Base-by-base conservation (phyloP, 2,797 vertebrate species). In the Hipposideros larvatus region DNA sequence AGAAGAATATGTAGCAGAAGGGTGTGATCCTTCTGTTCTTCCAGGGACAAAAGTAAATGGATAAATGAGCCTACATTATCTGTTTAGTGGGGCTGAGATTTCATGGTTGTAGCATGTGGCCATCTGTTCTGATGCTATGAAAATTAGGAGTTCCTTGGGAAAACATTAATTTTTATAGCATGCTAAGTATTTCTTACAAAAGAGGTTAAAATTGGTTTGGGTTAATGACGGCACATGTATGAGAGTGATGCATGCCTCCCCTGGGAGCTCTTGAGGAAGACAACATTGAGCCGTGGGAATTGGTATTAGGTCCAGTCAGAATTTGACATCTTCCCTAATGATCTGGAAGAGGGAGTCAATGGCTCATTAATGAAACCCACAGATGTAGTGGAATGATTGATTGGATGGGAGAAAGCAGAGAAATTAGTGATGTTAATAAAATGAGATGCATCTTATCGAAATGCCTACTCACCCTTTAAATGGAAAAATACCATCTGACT, bases 271-370 rank as follows among this genome's bases (percentile, higher is more conserved):
- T 75, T 31, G 18, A 26, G 59, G 55, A 34, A 55, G 51, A 75
- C 51, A 53, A 28, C 78, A 34, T 4, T 4, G 7, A 78, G 24
- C 57, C 66, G 13, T 19, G 34, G 90, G 77, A 55, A 83, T 28
- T 75, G 71, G 31, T 59, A 41, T 70, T 16, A 28, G 61, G 53
- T 97, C 91, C 34, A 51, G 75, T 79, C 84, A 95, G 65, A 94
- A 87, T 37, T 15, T 92, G 95, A 97, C 77, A 71, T 96, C 96
- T 97, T 91, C 73, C 70, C 84, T 83, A 96, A 85, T 0, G 37
- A 70, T 92, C 66, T 75, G 48, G 53, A 90, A 94, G 92, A 95
- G 15, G 8, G 59, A 82, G 63, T 91, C 88, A 68, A 31, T 83
- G 88, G 77, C 85, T 95, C 78, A 34, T 91, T 96, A 92, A 91